Evolutionary conservation across 2,888 invertebrate genomes (phyloP), one percentile per base, ranked within the genome.

Genomic region (Erynnis tages): DNA sequence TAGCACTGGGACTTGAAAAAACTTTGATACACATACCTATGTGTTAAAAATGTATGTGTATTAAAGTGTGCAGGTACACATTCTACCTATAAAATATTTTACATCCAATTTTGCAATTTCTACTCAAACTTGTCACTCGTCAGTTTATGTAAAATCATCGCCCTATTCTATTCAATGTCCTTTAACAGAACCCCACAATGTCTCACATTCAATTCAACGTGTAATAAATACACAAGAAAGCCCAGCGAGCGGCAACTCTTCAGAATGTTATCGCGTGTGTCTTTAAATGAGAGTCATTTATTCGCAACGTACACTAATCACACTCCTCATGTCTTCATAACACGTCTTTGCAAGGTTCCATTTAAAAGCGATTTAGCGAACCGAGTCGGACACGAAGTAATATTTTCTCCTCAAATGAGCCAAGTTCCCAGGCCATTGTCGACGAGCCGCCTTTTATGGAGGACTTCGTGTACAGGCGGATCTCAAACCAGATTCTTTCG

Each of bases 351-450:
- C 65, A 56, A 66, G 73, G 69, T 73, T 71, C 69, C 73, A 75
- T 83, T 82, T 84, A 80, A 84, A 83, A 75, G 69, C 78, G 79
- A 79, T 82, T 85, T 79, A 82, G 79, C 80, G 73, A 73, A 70
- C 64, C 66, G 62, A 64, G 69, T 56, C 62, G 65, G 71, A 73
- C 68, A 69, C 75, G 76, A 77, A 74, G 80, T 82, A 76, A 84
- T 86, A 85, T 86, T 85, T 84, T 82, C 84, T 81, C 76, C 71
- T 83, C 82, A 89, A 89, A 89, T 88, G 88, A 89, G 87, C 82
- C 71, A 68, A 73, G 88, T 89, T 89, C 88, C 86, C 88, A 88
- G 73, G 80, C 79, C 76, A 88, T 89, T 89, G 88, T 88, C 76
- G 82, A 80, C 75, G 68, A 62, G 67, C 62, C 71, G 71, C 87